Conservation (phyloP, 2,888 invertebrate genomes). For the Mimachlamys varia region DNA sequence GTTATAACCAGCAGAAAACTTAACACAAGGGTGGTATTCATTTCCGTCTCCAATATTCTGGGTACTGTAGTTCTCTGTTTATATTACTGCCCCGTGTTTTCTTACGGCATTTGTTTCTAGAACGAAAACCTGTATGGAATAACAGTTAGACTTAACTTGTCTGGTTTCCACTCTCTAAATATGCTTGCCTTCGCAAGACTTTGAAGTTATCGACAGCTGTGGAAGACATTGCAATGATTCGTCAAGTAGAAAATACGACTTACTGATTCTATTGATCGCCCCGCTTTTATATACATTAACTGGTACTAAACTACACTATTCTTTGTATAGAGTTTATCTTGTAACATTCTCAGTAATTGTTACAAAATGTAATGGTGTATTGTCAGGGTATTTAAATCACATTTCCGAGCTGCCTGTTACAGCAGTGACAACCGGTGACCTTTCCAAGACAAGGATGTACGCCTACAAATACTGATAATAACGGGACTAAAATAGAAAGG, state of each 20-base stretch:
- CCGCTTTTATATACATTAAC: background rate
- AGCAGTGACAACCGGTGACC: too few species aligned
- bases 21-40: background rate
- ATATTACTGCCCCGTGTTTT: too few species aligned
- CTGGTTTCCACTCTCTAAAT: background rate
- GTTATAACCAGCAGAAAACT: background rate
- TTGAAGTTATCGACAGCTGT: background rate
- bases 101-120: too few species aligned
- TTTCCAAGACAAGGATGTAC: too few species aligned
- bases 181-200: background rate
- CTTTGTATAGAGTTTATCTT: background rate
- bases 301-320: background rate
- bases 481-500: too few species aligned
- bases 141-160: background rate
- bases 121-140: too few species aligned
- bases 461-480: too few species aligned
- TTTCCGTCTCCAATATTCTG: background rate
- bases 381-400: background rate
- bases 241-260: constrained; percentile 2
- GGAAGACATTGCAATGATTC: background rate
- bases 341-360: background rate
- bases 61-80: too few species aligned
- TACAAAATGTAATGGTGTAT: background rate
- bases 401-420: too few species aligned
- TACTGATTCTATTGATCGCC: background rate